These are phyloP conservation scores for Aphyosemion australe DNA, from an alignment of 2,113 vertebrate genomes.

Conservation along the genomic window DNA sequence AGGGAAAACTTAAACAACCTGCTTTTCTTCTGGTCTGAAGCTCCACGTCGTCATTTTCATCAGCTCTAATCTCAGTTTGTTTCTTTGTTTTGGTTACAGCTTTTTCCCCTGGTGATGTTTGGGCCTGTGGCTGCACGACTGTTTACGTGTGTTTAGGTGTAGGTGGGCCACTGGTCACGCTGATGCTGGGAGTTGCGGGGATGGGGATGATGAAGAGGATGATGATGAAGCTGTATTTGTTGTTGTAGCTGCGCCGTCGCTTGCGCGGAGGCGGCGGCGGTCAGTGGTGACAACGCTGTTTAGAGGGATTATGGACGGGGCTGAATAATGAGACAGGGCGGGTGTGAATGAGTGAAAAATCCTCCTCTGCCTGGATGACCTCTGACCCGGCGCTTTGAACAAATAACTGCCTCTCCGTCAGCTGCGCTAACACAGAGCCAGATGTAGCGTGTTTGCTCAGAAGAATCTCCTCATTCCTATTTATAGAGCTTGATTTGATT, in stretches of 20 bases:
- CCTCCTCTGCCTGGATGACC: slow-evolving; percentile 60
- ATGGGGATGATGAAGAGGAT: slow-evolving; percentile 67
- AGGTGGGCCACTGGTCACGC: slow-evolving; percentile 31
- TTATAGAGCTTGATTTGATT: slow-evolving; percentile 32
- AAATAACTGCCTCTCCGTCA: slow-evolving; percentile 68
- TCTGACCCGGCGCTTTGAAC: slow-evolving; percentile 60
- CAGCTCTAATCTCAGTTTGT: slow-evolving; percentile 33
- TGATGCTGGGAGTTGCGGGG: slow-evolving; percentile 43
- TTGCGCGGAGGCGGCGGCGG: slow-evolving; percentile 39
- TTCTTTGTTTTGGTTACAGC: slow-evolving; percentile 44
- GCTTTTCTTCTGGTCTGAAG: background rate
- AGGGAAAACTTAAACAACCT: background rate
- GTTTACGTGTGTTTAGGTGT: slow-evolving; percentile 26
- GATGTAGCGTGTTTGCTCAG: slow-evolving; percentile 36
- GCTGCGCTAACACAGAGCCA: slow-evolving; percentile 62
- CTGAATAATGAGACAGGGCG: slow-evolving; percentile 68
- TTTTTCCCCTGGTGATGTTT: slow-evolving; percentile 23
- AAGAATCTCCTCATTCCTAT: slow-evolving; percentile 38
- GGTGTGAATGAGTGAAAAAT: slow-evolving; percentile 66
- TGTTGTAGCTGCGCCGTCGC: slow-evolving; percentile 59
- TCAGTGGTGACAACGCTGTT: slow-evolving; percentile 57
- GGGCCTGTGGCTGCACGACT: slow-evolving; percentile 18
- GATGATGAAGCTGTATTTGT: slow-evolving; percentile 73
- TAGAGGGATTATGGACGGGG: slow-evolving; percentile 59
- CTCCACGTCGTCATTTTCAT: background rate